Base-by-base conservation (phyloP, 2,888 invertebrate genomes). In the Idaea straminata region DNA sequence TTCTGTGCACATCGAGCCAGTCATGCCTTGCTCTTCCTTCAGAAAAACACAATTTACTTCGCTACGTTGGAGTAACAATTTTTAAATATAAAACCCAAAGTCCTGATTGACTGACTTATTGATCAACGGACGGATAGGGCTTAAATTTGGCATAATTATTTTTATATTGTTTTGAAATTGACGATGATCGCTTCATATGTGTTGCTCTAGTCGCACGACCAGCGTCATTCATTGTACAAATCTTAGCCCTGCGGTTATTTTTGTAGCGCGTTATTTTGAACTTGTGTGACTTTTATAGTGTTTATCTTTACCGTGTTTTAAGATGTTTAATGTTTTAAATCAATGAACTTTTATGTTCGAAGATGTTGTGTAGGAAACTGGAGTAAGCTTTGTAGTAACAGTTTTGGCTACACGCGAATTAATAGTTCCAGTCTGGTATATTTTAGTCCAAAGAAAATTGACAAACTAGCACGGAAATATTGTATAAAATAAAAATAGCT, bases 231-330 rank as follows among this genome's bases (percentile, higher is more conserved):
- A 13, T 47, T 47, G 10, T 47, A 13, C 47, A 47, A 7, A 47
- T 7, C 47, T 6, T 47, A 25, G 25, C 25, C 62, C 64, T 38
- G 64, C 61, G 64, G 68, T 65, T 61, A 64, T 69, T 75, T 72
- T 70, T 69, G 64, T 64, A 65, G 65, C 64, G 62, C 60, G 63
- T 57, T 75, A 67, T 75, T 75, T 75, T 68, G 67, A 66, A 68
- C 63, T 59, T 59, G 10, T 64, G 66, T 64, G 73, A 74, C 67
- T 70, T 71, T 74, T 68, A 75, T 70, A 66, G 69, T 71, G 71
- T 75, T 73, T 75, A 74, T 64, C 63, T 65, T 38, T 62, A 25
- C 60, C 63, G 65, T 59, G 59, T 68, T 65, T 62, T 62, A 65
- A 62, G 62, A 62, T 13, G 64, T 62, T 72, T 70, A 68, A 63